Evolutionary conservation across 2,888 invertebrate species (phyloP), one percentile per base, ranked within the genome.

Genomic region (Sympetrum striolatum): DNA sequence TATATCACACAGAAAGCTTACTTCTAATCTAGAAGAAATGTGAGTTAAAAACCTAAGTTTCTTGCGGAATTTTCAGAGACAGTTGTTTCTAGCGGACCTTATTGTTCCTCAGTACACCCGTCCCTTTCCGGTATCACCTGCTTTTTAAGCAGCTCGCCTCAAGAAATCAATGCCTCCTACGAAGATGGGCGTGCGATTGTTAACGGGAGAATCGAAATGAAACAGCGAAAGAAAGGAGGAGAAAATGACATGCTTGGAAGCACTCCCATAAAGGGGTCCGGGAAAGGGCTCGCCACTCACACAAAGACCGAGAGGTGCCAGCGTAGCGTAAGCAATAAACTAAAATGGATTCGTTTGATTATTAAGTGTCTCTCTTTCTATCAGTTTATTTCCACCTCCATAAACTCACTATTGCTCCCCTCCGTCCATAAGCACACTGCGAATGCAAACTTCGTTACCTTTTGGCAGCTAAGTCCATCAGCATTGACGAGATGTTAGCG

Each of bases 391-490:
- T n/a, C 73, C 81, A 1, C 81, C n/a, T 2, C 80, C 82, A 4
- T 6, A n/a, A 25, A 39, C 81, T 22, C 37, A 2, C 86, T 22
- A 15, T 31, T 73, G 73, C 35, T 18, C 86, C 35, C 6, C 22
- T 86, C 53, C 37, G 10, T 18, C 58, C 18, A 44, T 35, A 39
- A 35, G 12, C 86, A 86, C 35, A 86, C 86, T 64, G 37, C 60
- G 86, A 60, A n/a, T 64, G 64, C 86, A 86, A 86, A 86, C 86
- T 60, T 86, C 86, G 86, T 86, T 86, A 86, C 60, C 64, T 86
- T 86, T 86, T 86, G 86, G 86, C 86, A 86, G 86, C 86, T 64
- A 86, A 86, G 86, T 86, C 86, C 86, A 86, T 86, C 86, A 86
- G 60, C 86, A 86, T 60, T 39, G 82, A 82, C 82, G 82, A 82